These are phyloP conservation scores for Macrobrachium nipponense DNA, from an alignment of 1,140 invertebrate genomes.

Conservation along the genomic window DNA sequence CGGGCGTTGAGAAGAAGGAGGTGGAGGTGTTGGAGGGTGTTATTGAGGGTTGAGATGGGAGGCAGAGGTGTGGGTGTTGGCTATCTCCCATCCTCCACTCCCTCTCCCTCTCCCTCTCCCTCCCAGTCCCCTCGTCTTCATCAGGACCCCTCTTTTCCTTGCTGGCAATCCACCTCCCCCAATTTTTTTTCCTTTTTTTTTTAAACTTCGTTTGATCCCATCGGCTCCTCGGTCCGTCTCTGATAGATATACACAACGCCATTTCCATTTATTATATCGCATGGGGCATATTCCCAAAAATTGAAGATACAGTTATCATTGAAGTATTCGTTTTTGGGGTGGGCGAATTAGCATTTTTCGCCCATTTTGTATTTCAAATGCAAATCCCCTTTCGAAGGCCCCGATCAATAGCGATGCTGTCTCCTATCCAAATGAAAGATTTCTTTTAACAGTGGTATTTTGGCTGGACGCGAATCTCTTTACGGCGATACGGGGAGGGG, in stretches of 20 bases:
- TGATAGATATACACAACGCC: constrained; percentile 33
- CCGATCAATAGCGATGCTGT: constrained; percentile 53
- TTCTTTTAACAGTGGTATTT: constrained; percentile 43
- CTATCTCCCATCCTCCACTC: neutral
- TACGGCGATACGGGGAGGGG: neutral
- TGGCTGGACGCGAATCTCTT: constrained; percentile 1
- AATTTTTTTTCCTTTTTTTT: neutral
- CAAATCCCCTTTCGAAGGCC: constrained; percentile 45
- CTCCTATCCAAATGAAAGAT: constrained; percentile 55
- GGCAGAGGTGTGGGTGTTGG: neutral
- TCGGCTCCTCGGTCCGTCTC: constrained; percentile 25
- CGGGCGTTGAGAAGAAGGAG: too few species aligned
- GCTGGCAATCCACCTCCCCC: neutral
- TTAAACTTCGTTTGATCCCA: neutral
- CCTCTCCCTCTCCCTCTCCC: neutral
- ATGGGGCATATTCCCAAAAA: constrained; percentile 48
- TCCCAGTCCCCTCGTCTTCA: neutral
- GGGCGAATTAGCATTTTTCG: constrained; percentile 58
- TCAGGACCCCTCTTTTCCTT: neutral
- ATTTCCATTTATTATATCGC: constrained; percentile 61
- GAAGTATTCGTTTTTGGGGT: constrained; percentile 56
- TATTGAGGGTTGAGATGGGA: too few species aligned
- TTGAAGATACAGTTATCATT: constrained; percentile 62
- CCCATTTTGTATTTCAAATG: constrained; percentile 61
- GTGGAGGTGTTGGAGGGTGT: neutral